Conservation (phyloP, 2,888 invertebrate genomes). For the Petrophora chlorosata region DNA sequence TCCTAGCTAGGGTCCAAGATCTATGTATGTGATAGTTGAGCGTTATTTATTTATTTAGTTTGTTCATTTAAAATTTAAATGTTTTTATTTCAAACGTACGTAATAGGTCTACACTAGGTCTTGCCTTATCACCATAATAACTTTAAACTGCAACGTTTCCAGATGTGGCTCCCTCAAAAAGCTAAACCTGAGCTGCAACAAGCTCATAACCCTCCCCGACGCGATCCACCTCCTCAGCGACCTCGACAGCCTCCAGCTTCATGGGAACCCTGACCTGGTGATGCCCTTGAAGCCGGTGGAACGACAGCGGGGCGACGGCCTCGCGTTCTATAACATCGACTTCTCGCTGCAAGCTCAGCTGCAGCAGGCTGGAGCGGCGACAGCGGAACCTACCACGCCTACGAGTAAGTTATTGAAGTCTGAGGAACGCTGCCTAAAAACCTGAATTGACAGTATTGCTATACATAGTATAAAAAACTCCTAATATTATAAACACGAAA, state of each 20-base stretch:
- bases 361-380: conserved; percentile 94
- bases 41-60: too few species aligned
- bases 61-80: too few species aligned
- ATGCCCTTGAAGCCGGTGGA: conserved; percentile 97
- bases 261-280: conserved; percentile 96
- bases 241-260: conserved; percentile 93
- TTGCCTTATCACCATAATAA: too few species aligned
- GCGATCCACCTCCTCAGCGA: conserved; percentile 97
- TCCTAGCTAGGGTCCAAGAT: too few species aligned
- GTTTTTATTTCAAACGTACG: too few species aligned
- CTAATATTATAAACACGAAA: too few species aligned
- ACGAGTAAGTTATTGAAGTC: conserved; percentile 87
- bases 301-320: conserved; percentile 89
- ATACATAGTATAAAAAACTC: too few species aligned
- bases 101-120: too few species aligned
- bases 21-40: too few species aligned
- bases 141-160: too few species aligned
- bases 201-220: conserved; percentile 97
- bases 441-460: too few species aligned
- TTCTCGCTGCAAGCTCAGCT: conserved; percentile 98
- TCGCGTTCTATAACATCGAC: conserved; percentile 99
- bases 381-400: conserved; percentile 88
- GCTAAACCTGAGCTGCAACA: conserved; percentile 95
- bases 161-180: conserved; percentile 97
- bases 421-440: too few species aligned